phyloP scores from a whole-genome alignment of 2,113 vertebrate species.

The Erinaceus europaeus region DNA sequence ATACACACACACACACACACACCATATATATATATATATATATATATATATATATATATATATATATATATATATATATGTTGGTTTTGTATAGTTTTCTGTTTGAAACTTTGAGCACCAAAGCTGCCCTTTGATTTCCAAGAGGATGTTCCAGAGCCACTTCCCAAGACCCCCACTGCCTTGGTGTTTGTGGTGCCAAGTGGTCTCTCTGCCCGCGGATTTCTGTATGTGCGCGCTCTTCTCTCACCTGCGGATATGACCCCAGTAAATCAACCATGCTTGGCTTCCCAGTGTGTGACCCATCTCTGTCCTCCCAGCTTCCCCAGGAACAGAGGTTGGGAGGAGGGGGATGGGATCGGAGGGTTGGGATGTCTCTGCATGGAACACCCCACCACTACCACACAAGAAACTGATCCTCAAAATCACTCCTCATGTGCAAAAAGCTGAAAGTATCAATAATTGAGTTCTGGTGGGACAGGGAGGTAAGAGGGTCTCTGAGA shows the following conservation, averaged over 20 bases:
- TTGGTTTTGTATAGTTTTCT: slow-evolving; percentile 77
- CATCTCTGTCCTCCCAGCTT: slow-evolving; percentile 33
- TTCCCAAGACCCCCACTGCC: slow-evolving; percentile 37
- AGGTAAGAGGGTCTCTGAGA: not conserved
- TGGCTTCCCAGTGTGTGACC: slow-evolving; percentile 56
- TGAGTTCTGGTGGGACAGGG: not conserved
- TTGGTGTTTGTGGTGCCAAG: slow-evolving; percentile 58
- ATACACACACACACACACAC: slow-evolving; percentile 56
- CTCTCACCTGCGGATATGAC: slow-evolving; percentile 52
- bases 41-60: slow-evolving; percentile 57
- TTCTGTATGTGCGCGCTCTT: slow-evolving; percentile 62
- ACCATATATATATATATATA: slow-evolving; percentile 68
- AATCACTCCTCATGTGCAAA: not conserved
- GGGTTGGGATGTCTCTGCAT: not conserved
- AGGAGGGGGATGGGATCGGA: not conserved
- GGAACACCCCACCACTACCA: not conserved
- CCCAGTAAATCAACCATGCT: slow-evolving; percentile 69
- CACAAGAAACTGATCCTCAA: not conserved
- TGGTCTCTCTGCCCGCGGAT: slow-evolving; percentile 32
- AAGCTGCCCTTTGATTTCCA: slow-evolving; percentile 69
- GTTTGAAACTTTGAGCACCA: slow-evolving; percentile 74
- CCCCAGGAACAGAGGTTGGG: not conserved
- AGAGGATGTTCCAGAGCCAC: slow-evolving; percentile 57
- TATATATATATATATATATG: slow-evolving; percentile 71
- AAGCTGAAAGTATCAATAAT: not conserved